Evolutionary conservation across 2,797 vertebrate genomes (phyloP).

Genomic region (Eulemur coronatus): DNA sequence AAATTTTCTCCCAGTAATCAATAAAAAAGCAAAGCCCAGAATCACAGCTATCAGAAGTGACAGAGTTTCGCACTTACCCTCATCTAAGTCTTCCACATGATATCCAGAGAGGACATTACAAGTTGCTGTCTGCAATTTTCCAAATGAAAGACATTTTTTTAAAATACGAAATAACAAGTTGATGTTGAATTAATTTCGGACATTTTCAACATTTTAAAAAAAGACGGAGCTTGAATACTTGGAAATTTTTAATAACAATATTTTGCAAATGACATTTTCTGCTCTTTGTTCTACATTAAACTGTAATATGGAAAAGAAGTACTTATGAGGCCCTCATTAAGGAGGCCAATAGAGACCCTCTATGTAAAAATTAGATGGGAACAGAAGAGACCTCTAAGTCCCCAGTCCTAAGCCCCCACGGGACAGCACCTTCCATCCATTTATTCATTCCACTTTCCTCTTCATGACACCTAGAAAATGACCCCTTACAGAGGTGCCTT

Average conservation of each 20-base stretch:
- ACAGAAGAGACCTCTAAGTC: not conserved
- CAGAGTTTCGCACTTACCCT: conserved; percentile 88
- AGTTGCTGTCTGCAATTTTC: conserved; percentile 89
- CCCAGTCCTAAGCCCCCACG: not conserved
- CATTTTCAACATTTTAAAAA: not conserved
- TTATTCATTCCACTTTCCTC: not conserved
- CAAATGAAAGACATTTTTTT: conserved; percentile 67
- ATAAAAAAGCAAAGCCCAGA: not conserved
- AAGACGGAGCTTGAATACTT: not conserved
- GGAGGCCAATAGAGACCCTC: not conserved
- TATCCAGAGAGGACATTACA: conserved; percentile 91
- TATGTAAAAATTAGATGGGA: not conserved
- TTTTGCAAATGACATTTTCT: not conserved
- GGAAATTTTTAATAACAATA: conserved; percentile 46
- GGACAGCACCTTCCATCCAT: not conserved
- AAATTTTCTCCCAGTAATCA: conserved; percentile 13
- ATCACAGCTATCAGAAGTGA: not conserved
- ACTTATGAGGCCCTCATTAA: not conserved
- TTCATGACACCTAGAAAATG: not conserved
- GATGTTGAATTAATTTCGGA: conserved; percentile 19
- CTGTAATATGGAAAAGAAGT: not conserved
- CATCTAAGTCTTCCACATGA: conserved; percentile 92
- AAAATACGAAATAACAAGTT: conserved; percentile 39
- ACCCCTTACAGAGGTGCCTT: not conserved
- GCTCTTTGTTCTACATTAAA: not conserved